Evolutionary conservation across 2,888 invertebrate genomes (phyloP).

Genomic region (Eilema griseolum): DNA sequence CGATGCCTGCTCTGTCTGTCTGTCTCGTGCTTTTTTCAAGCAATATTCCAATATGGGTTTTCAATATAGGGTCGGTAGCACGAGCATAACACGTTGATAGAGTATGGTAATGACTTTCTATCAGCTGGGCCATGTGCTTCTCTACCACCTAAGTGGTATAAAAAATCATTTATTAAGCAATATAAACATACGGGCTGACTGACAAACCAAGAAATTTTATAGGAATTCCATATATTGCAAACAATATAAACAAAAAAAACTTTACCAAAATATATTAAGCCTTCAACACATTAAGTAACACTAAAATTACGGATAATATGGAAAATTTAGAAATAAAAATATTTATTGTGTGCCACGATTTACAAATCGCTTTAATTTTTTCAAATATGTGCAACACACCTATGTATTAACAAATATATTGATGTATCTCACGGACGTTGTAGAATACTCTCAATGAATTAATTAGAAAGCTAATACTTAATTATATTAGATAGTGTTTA

Average conservation of each 20-base stretch:
- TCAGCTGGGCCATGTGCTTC: too few species aligned
- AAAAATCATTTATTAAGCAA: too few species aligned
- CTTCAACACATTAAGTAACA: neutral
- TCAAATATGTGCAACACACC: conserved; percentile 4
- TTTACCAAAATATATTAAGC: neutral
- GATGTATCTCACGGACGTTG: conserved; percentile 7
- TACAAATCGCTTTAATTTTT: conserved; percentile 7
- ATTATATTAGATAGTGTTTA: conserved; percentile 7
- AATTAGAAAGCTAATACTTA: conserved; percentile 37
- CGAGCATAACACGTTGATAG: too few species aligned
- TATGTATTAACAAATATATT: neutral
- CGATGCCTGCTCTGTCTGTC: too few species aligned
- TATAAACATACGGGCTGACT: too few species aligned
- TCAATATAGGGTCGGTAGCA: too few species aligned
- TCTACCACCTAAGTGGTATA: too few species aligned
- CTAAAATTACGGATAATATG: neutral
- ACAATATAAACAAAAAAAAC: neutral
- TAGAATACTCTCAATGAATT: conserved; percentile 29
- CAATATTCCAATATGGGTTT: too few species aligned
- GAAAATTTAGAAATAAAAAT: neutral
- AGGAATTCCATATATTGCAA: neutral
- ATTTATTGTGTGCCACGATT: neutral
- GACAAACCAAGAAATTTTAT: too few species aligned
- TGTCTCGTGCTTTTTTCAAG: too few species aligned
- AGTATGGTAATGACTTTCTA: too few species aligned